These are phyloP conservation scores for Eurytoma californica DNA, from an alignment of 2,888 invertebrate genomes.

Conservation along the genomic window DNA sequence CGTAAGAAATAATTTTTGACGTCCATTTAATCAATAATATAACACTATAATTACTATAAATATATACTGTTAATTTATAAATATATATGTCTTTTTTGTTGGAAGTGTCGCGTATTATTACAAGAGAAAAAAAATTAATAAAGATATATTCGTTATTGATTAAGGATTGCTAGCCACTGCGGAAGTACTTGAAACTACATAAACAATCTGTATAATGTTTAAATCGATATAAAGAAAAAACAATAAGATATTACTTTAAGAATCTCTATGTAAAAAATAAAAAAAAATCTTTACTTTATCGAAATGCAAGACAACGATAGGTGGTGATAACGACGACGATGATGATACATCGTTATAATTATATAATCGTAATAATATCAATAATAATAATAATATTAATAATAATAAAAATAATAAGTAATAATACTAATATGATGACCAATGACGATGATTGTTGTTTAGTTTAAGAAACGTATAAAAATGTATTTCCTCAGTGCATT, in stretches of 20 bases:
- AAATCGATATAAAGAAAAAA: slow-evolving; percentile 45
- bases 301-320: slow-evolving; percentile 48
- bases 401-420: slow-evolving; percentile 47
- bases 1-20: slow-evolving; percentile 33
- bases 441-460: slow-evolving; percentile 27
- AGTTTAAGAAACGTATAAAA: slow-evolving; percentile 9
- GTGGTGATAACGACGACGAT: slow-evolving; percentile 44
- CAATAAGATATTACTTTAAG: slow-evolving; percentile 30
- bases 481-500: slow-evolving; percentile 23
- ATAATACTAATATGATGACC: slow-evolving; percentile 34
- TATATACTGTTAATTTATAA: slow-evolving; percentile 43
- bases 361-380: slow-evolving; percentile 35
- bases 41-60: slow-evolving; percentile 34
- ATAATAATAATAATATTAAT: slow-evolving; percentile 32
- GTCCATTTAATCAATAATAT: slow-evolving; percentile 33
- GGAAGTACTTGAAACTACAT: slow-evolving; percentile 21
- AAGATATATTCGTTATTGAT: slow-evolving; percentile 27
- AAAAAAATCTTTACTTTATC: slow-evolving; percentile 45
- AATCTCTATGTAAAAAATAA: slow-evolving; percentile 43
- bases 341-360: slow-evolving; percentile 33
- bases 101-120: slow-evolving; percentile 22
- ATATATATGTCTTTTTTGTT: slow-evolving; percentile 33
- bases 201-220: slow-evolving; percentile 41
- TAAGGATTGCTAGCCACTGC: slow-evolving; percentile 32
- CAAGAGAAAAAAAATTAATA: slow-evolving; percentile 28